Conservation (phyloP, 2,888 invertebrate species). For the Napeogenes sylphis region DNA sequence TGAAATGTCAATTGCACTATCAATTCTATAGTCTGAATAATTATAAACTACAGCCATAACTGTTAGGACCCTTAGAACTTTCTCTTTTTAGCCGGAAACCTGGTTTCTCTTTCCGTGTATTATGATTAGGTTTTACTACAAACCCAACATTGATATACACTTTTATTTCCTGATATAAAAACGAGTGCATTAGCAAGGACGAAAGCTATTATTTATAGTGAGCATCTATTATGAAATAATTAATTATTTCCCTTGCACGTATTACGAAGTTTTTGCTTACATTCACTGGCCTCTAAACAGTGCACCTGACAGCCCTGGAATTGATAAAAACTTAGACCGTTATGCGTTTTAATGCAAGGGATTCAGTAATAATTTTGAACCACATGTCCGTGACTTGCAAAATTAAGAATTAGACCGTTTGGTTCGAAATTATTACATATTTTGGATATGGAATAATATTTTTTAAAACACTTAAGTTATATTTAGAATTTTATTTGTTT, state of each 20-base stretch:
- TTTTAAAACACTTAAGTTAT: too few relatives aligned
- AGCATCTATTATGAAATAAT: background rate
- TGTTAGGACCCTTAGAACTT: too few relatives aligned
- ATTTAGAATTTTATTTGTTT: too few relatives aligned
- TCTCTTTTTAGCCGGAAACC: too few relatives aligned
- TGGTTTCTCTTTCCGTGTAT: too few relatives aligned
- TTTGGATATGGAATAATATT: background rate
- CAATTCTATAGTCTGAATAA: too few relatives aligned
- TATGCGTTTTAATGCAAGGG: conserved; percentile 72
- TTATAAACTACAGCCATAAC: too few relatives aligned
- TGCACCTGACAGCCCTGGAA: conserved; percentile 55
- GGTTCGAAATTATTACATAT: background rate
- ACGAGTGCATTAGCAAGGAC: background rate
- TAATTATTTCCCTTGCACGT: background rate
- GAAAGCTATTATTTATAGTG: background rate
- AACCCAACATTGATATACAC: too few relatives aligned
- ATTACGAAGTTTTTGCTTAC: conserved; percentile 1
- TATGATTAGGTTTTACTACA: too few relatives aligned
- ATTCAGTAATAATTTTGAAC: conserved; percentile 25
- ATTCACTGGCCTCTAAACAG: conserved; percentile 19
- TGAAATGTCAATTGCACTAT: background rate
- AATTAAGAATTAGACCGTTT: conserved; percentile 15
- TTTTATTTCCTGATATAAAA: background rate
- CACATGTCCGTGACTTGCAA: conserved; percentile 75
- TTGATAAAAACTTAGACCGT: conserved; percentile 61